Percentiles rank a stretch among this genome's conserved stretches.
These are phyloP conservation scores for Hydroisotoma schaefferi DNA, from an alignment of 2,888 invertebrate genomes.

Conservation along the genomic window DNA sequence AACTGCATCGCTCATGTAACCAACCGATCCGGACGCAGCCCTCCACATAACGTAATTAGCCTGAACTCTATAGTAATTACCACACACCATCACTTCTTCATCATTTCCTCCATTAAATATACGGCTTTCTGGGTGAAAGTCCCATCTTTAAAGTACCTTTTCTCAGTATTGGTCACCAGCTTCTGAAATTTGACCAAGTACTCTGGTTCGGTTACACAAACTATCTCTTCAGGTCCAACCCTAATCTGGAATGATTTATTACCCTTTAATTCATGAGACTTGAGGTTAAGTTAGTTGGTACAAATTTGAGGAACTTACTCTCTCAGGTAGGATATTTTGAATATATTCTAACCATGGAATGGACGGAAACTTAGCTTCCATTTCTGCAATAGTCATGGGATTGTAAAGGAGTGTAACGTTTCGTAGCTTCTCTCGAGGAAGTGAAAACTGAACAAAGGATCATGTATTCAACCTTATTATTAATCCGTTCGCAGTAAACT, in stretches of 20 bases:
- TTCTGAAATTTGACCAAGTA: conserved; percentile 71
- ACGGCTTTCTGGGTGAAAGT: too few relatives aligned
- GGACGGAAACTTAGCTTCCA: conserved; percentile 70
- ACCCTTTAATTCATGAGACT: too few relatives aligned
- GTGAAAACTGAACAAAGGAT: conserved; percentile 63
- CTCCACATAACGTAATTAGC: conserved; percentile 95
- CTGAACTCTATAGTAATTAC: conserved; percentile 60
- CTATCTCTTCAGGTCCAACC: conserved; percentile 66
- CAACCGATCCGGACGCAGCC: conserved; percentile 62
- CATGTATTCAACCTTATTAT: too few relatives aligned
- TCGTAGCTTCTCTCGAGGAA: conserved; percentile 83
- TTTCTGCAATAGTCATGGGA: conserved; percentile 75
- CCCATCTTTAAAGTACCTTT: conserved; percentile 52
- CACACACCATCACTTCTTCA: too few relatives aligned
- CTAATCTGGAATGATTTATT: conserved; percentile 51
- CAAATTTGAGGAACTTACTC: conserved; percentile 52
- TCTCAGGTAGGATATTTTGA: conserved; percentile 70
- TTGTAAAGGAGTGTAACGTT: conserved; percentile 90
- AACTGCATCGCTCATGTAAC: conserved; percentile 73
- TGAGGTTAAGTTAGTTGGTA: too few relatives aligned
- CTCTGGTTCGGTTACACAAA: conserved; percentile 80
- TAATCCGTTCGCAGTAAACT: too few relatives aligned
- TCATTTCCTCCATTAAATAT: too few relatives aligned
- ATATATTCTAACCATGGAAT: conserved; percentile 81
- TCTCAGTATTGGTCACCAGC: conserved; percentile 59